Percentiles rank a stretch among this genome's conserved stretches.
phyloP scores from a whole-genome alignment of 1,140 invertebrate genomes.

The Aphis gossypii region DNA sequence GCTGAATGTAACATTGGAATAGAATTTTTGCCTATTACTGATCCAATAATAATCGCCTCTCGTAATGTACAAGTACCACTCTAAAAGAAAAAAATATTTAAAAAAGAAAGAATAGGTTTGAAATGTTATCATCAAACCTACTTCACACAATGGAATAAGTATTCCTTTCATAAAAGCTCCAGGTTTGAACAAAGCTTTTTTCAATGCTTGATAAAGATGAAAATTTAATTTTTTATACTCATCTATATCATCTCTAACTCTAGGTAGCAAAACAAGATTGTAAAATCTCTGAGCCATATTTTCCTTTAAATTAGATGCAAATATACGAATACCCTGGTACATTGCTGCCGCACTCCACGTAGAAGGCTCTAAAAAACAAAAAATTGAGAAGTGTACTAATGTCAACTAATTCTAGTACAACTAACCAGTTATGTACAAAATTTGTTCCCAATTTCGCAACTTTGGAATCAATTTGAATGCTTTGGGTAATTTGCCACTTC shows the following conservation, averaged over 20 bases:
- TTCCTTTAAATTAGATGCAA: conserved; percentile 94
- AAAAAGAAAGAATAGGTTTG: neutral
- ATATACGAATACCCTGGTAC: conserved; percentile 93
- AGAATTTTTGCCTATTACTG: conserved; percentile 88
- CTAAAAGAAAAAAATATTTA: conserved; percentile 64
- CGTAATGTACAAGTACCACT: conserved; percentile 91
- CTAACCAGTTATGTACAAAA: conserved; percentile 81
- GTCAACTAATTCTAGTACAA: neutral
- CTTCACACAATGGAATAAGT: conserved; percentile 87
- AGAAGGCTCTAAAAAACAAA: conserved; percentile 69
- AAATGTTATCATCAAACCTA: conserved; percentile 62
- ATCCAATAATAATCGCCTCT: conserved; percentile 94
- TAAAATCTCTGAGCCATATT: conserved; percentile 97
- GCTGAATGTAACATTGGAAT: conserved; percentile 97
- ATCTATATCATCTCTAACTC: conserved; percentile 92
- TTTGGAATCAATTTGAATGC: conserved; percentile 97
- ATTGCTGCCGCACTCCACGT: conserved; percentile 93
- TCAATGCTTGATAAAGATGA: conserved; percentile 93
- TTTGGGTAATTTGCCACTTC: conserved; percentile 96
- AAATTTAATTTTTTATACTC: conserved; percentile 97
- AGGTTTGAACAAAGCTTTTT: conserved; percentile 95
- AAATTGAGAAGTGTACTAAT: neutral
- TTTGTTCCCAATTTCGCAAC: conserved; percentile 95
- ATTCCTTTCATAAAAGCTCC: conserved; percentile 99
- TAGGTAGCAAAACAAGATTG: conserved; percentile 89